Percentiles rank a stretch among this genome's conserved stretches.
These are phyloP conservation scores for Pitangus sulphuratus DNA, from an alignment of 2,797 vertebrate species.

Conservation along the genomic window DNA sequence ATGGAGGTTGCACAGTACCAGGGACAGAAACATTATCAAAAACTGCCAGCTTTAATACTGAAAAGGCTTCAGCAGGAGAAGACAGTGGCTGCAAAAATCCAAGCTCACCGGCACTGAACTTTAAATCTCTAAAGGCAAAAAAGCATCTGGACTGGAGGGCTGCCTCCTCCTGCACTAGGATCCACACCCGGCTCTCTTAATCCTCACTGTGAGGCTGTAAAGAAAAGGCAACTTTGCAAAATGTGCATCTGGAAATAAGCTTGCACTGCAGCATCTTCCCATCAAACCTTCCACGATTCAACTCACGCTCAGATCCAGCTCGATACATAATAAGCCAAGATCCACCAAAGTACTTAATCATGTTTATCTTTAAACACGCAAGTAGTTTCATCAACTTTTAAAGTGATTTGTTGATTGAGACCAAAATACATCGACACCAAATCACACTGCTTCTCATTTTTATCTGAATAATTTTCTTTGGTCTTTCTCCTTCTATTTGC, in stretches of 20 bases:
- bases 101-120: background rate
- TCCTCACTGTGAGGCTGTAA: background rate
- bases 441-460: background rate
- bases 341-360: constrained; percentile 14
- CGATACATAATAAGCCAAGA: background rate
- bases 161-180: background rate
- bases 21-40: background rate
- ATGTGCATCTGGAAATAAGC: background rate
- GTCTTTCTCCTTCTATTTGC: background rate
- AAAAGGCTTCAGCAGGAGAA: background rate
- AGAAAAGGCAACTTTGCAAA: background rate
- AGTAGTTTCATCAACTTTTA: constrained; percentile 40
- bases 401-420: constrained; percentile 23
- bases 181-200: background rate
- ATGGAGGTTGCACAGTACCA: rapidly evolving
- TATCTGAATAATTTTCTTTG: background rate
- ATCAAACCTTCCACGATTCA: background rate
- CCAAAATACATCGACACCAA: background rate
- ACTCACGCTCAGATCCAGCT: background rate
- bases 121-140: background rate
- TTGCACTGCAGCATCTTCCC: background rate
- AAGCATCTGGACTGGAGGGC: background rate
- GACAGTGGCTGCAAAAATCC: background rate
- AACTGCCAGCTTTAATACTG: background rate
- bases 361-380: constrained; percentile 37